These are phyloP conservation scores for Dolichoris vasculosae DNA, from an alignment of 1,140 invertebrate species.

Conservation along the genomic window DNA sequence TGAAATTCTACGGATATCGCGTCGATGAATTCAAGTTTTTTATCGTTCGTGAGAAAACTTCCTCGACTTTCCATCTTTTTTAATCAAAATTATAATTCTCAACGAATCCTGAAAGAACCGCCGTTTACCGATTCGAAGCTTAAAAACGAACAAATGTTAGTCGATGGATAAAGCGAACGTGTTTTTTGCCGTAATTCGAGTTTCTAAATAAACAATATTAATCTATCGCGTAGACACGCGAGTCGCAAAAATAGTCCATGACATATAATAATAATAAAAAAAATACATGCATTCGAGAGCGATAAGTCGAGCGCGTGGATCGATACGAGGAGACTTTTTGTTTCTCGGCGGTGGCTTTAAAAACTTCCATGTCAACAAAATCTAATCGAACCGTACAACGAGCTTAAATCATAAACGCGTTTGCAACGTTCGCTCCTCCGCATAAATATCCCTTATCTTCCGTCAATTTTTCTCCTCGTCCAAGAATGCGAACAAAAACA, in stretches of 20 bases:
- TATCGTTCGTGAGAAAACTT: too few relatives aligned
- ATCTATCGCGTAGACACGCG: neutral
- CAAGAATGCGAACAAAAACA: neutral
- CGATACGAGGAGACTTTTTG: neutral
- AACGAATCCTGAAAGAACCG: neutral
- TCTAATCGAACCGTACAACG: neutral
- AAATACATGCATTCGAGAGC: neutral
- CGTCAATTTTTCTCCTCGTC: neutral
- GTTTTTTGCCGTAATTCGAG: neutral
- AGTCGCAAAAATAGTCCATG: neutral
- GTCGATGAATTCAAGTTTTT: too few relatives aligned
- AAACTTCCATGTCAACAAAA: neutral
- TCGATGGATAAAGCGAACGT: neutral
- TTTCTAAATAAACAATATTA: conserved; percentile 1
- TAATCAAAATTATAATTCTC: too few relatives aligned
- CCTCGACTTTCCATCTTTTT: too few relatives aligned
- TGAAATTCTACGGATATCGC: too few relatives aligned
- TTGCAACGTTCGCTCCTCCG: neutral
- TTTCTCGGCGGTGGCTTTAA: neutral
- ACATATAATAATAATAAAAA: neutral
- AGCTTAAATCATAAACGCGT: neutral
- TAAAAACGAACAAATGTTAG: neutral
- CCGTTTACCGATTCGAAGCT: neutral
- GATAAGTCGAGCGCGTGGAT: neutral
- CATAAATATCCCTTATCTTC: neutral